Conservation (phyloP, 2,113 vertebrate genomes). For the Dicerorhinus sumatrensis region DNA sequence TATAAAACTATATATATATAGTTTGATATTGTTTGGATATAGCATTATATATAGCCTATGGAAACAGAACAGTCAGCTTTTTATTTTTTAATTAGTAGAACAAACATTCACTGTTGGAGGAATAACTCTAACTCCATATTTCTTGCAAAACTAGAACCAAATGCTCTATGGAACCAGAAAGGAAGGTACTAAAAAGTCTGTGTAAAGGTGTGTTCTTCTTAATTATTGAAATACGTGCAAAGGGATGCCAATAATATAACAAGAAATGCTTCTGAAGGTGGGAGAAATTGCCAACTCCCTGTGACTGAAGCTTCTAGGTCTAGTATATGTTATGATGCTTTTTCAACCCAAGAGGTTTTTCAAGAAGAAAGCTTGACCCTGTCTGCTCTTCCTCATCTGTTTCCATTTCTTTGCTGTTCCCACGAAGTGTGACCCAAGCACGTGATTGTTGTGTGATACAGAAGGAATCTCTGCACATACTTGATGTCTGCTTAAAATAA, state of each 20-base stretch:
- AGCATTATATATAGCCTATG: background rate
- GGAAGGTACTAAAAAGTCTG: background rate
- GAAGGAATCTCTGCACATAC: background rate
- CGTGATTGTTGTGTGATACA: background rate
- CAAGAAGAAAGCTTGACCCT: background rate
- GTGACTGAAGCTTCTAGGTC: background rate
- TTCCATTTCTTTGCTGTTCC: background rate
- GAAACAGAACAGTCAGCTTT: background rate
- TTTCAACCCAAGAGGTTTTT: background rate
- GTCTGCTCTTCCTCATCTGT: background rate
- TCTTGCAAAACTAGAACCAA: background rate
- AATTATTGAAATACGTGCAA: background rate
- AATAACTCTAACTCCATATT: background rate
- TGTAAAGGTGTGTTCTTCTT: background rate
- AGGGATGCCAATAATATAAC: background rate
- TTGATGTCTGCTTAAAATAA: background rate
- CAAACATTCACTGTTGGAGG: background rate
- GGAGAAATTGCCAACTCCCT: background rate
- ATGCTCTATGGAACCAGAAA: background rate
- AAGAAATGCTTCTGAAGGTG: background rate
- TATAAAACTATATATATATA: background rate
- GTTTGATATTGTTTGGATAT: no score
- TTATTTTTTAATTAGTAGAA: background rate
- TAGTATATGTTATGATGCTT: background rate
- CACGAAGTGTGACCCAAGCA: background rate